Base-by-base conservation (phyloP, 2,888 invertebrate genomes). In the Trachelus stipa region DNA sequence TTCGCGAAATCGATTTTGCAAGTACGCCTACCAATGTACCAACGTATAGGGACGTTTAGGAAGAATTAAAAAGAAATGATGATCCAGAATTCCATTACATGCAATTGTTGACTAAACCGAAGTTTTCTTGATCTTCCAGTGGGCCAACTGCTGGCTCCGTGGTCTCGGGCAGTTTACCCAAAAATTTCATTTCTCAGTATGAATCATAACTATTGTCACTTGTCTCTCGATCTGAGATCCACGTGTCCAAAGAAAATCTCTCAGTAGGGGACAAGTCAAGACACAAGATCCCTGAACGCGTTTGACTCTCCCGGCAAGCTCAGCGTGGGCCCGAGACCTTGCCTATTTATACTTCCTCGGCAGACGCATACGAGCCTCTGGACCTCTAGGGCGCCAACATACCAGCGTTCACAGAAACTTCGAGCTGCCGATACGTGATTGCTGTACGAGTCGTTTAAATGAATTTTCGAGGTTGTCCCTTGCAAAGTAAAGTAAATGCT, bases 261-360 rank as follows among this genome's bases (percentile, higher is more conserved):
- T 83, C 83, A 79, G 82, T 81, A 84, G 83, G 84, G 82, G 85
- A 85, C 77, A 69, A 78, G 81, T 75, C 82, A 80, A 37, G 37
- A 37, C 37, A 12, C 37, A 37, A 12, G 37, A 81, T 85, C 81
- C 77, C 76, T 79, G 81, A 83, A 80, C 79, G 73, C 81, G 82
- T 79, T 80, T 77, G 74, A 68, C 81, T 85, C 86, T 85, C 87
- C 86, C 83, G 83, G 86, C 82, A 79, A 81, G 86, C 88, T 88
- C 84, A 83, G 86, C 87, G 85, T 87, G 87, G 87, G 87, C 85
- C 86, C 85, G 83, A 85, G 87, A 85, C 86, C 86, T 87, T 85
- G 88, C 80, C 89, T 89, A 90, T 90, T 90, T 90, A 88, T 89
- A 90, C 88, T 85, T 84, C 82, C 77, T 73, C 68, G 31, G 35